Conservation (phyloP, 2,888 invertebrate species). For the Scrobipalpa costella region DNA sequence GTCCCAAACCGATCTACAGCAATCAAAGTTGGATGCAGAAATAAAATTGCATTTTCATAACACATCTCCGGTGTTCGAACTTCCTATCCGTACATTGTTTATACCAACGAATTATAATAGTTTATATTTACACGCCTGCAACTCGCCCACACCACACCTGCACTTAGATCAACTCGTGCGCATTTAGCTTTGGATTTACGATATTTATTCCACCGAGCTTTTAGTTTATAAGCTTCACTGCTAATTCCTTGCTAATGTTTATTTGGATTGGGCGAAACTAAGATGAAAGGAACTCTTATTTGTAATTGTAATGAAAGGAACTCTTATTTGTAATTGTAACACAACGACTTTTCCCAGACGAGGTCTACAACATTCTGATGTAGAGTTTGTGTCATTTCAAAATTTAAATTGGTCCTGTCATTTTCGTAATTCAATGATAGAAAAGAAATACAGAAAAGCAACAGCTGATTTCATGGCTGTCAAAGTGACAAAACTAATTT, state of each 20-base stretch:
- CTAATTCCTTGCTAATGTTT: conserved; percentile 8
- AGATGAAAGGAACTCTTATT: conserved; percentile 7
- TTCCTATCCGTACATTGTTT: background rate
- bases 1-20: too few species aligned
- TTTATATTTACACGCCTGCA: background rate
- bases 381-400: too few species aligned
- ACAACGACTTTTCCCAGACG: background rate
- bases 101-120: background rate
- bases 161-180: conserved; percentile 14
- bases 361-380: background rate
- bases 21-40: too few species aligned
- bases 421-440: too few species aligned
- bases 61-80: too few species aligned
- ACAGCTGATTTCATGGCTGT: too few species aligned
- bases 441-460: too few species aligned
- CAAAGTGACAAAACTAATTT: too few species aligned
- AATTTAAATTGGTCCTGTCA: too few species aligned
- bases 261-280: background rate
- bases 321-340: background rate
- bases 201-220: conserved; percentile 14
- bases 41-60: too few species aligned
- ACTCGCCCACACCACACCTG: conserved; percentile 14
- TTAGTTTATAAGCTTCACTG: conserved; percentile 14
- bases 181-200: conserved; percentile 12
- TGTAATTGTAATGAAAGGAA: conserved; percentile 10